phyloP scores from a whole-genome alignment of 2,888 invertebrate species.

The Drosophila trichaetosa region DNA sequence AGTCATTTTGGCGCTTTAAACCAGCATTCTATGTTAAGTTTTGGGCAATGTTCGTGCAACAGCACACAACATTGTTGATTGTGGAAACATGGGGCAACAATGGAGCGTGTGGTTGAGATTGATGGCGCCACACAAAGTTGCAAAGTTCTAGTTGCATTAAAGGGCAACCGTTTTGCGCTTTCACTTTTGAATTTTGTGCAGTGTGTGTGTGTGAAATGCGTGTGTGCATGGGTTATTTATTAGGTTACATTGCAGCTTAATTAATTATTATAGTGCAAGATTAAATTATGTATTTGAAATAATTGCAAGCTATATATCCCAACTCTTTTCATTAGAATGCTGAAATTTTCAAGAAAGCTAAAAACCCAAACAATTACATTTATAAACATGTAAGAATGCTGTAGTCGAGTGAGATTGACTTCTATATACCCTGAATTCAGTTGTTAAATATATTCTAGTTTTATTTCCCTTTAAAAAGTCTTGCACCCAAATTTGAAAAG shows the following conservation, averaged over 20 bases:
- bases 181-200: constrained; percentile 27
- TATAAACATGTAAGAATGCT: no score
- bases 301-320: not conserved
- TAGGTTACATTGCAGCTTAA: not conserved
- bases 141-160: constrained; percentile 46
- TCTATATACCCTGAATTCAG: no score
- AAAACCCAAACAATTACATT: no score
- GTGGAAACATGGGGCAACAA: constrained; percentile 17
- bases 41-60: constrained; percentile 28
- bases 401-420: no score
- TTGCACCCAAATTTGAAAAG: no score
- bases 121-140: constrained; percentile 8
- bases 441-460: no score
- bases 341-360: no score
- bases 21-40: constrained; percentile 41
- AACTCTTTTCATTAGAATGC: not conserved
- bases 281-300: not conserved
- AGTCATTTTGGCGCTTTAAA: constrained; percentile 40
- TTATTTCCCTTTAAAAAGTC: no score
- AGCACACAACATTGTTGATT: constrained; percentile 10
- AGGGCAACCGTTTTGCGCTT: constrained; percentile 13
- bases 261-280: not conserved
- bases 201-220: not conserved
- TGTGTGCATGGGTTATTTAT: not conserved
- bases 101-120: constrained; percentile 14